phyloP scores from a whole-genome alignment of 2,888 invertebrate genomes.

The Pocota personata region DNA sequence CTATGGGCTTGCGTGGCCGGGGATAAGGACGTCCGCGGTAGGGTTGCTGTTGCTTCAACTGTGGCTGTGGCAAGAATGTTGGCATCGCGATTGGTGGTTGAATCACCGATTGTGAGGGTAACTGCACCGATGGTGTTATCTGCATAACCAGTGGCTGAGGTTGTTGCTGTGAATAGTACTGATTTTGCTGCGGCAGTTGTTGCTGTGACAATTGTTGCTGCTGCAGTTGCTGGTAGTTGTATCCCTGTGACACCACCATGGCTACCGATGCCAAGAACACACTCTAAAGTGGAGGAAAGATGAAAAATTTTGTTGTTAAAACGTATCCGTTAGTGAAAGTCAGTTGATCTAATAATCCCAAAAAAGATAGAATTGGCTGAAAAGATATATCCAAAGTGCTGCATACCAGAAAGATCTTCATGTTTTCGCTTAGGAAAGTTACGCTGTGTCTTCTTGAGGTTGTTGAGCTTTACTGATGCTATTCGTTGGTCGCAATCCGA shows the following conservation, averaged over 20 bases:
- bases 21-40: slow-evolving; percentile 76
- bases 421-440: slow-evolving; percentile 78
- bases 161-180: slow-evolving; percentile 50
- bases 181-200: slow-evolving; percentile 53
- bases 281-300: slow-evolving; percentile 43
- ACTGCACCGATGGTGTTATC: slow-evolving; percentile 54
- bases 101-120: slow-evolving; percentile 9
- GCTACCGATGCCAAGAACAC: slow-evolving; percentile 64
- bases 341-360: slow-evolving; percentile 32
- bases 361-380: slow-evolving; percentile 10
- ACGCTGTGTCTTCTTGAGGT: slow-evolving; percentile 76
- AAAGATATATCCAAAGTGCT: slow-evolving; percentile 25
- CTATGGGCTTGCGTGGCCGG: slow-evolving; percentile 78
- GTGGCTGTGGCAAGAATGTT: slow-evolving; percentile 42
- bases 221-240: slow-evolving; percentile 64
- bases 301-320: slow-evolving; percentile 2
- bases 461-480: slow-evolving; percentile 78
- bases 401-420: slow-evolving; percentile 82
- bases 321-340: neutral
- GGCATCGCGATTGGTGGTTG: slow-evolving; percentile 26
- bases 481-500: slow-evolving; percentile 63
- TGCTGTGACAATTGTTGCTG: slow-evolving; percentile 72
- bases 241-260: slow-evolving; percentile 58
- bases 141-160: slow-evolving; percentile 56
- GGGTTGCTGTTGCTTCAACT: slow-evolving; percentile 71